phyloP scores from a whole-genome alignment of 2,888 invertebrate genomes.

The Tiliacea citrago region DNA sequence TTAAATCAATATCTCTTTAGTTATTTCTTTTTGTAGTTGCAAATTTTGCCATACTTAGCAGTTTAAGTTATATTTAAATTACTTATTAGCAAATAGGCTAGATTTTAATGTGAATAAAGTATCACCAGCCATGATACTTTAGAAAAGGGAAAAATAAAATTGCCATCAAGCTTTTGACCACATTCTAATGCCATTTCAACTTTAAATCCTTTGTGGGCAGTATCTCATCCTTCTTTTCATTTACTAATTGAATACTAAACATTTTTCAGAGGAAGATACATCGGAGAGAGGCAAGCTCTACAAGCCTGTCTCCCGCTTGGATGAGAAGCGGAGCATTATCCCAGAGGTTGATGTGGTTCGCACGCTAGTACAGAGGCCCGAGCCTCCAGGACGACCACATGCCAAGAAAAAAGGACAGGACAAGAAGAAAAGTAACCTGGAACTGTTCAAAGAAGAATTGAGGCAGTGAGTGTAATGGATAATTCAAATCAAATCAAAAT shows the following conservation, averaged over 20 bases:
- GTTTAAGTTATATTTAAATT: too few relatives aligned
- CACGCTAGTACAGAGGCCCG: slow-evolving; percentile 90
- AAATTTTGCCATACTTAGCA: not conserved
- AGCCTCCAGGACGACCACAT: slow-evolving; percentile 74
- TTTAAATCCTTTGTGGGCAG: not conserved
- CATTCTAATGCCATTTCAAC: not conserved
- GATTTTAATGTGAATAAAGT: too few relatives aligned
- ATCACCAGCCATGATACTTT: too few relatives aligned
- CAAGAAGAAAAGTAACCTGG: slow-evolving; percentile 99
- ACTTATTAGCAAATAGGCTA: too few relatives aligned
- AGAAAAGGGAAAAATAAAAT: too few relatives aligned
- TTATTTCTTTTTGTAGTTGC: too few relatives aligned
- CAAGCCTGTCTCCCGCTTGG: slow-evolving; percentile 96
- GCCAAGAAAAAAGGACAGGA: slow-evolving; percentile 88
- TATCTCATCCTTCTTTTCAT: not conserved
- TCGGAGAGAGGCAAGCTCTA: slow-evolving; percentile 97
- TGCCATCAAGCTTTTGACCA: not conserved
- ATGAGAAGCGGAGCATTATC: slow-evolving; percentile 83
- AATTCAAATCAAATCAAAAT: too few relatives aligned
- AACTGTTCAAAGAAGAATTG: slow-evolving; percentile 99
- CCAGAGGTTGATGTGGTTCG: slow-evolving; percentile 81
- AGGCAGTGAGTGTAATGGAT: slow-evolving; percentile 93
- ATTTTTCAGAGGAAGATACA: slow-evolving; percentile 94
- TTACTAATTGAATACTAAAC: not conserved
- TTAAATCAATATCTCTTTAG: not conserved